These are phyloP conservation scores for Galbula dea DNA, from an alignment of 2,113 vertebrate genomes.

Conservation along the genomic window DNA sequence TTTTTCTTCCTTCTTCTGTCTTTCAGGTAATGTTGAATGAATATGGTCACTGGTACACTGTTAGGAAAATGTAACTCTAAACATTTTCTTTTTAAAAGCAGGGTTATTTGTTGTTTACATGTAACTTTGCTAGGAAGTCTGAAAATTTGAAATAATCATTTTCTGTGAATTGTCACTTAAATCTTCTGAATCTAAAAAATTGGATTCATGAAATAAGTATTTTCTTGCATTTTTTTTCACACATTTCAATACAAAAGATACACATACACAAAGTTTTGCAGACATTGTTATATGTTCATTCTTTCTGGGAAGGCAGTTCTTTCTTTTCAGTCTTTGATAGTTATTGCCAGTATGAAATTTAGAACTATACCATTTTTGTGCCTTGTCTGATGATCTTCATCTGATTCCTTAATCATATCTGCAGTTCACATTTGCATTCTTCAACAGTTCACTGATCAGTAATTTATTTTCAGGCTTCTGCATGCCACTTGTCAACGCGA, in stretches of 20 bases:
- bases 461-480: conserved; percentile 83
- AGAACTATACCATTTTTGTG: not conserved
- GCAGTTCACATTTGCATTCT: conserved; percentile 73
- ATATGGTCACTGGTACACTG: not conserved
- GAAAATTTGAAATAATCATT: not conserved
- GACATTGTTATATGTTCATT: not conserved
- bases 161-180: not conserved
- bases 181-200: not conserved
- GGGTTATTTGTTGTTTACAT: not conserved
- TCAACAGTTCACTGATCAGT: conserved; percentile 84
- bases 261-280: not conserved
- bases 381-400: conserved; percentile 37
- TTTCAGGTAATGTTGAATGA: not conserved
- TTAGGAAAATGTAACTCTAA: not conserved
- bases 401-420: conserved; percentile 70
- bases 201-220: not conserved
- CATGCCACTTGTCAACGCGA: conserved; percentile 82
- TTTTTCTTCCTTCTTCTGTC: not conserved
- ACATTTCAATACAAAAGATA: not conserved
- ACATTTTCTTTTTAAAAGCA: not conserved
- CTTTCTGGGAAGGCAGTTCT: not conserved
- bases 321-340: not conserved
- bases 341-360: not conserved
- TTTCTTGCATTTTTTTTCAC: not conserved
- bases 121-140: not conserved